Evolutionary conservation across 2,113 vertebrate species (phyloP).

Genomic region (Rhineura floridana): DNA sequence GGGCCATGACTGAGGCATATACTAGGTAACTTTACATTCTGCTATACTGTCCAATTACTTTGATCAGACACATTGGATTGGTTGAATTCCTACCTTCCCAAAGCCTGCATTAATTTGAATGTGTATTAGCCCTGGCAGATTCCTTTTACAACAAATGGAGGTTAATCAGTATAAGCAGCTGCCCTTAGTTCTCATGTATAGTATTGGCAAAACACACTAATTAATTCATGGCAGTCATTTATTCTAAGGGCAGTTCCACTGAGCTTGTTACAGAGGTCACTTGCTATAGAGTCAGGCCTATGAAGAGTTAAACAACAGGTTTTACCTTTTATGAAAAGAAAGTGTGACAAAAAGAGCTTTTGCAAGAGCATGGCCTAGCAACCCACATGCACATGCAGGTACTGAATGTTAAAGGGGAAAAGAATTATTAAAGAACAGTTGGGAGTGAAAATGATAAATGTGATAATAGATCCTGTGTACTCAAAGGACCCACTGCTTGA

Average conservation of each 20-base stretch:
- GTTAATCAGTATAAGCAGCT: background rate
- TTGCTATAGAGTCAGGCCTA: fast-evolving
- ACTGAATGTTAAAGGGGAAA: slow-evolving; percentile 18
- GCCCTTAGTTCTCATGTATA: background rate
- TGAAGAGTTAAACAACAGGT: background rate
- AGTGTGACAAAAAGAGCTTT: slow-evolving; percentile 10
- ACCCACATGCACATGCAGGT: slow-evolving; percentile 18
- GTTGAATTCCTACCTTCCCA: background rate
- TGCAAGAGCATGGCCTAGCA: background rate
- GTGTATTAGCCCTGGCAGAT: background rate
- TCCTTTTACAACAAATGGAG: background rate
- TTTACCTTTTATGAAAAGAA: slow-evolving; percentile 25
- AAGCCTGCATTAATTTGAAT: background rate
- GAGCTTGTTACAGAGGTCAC: fast-evolving
- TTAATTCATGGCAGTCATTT: background rate
- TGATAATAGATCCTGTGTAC: slow-evolving; percentile 42
- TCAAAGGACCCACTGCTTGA: slow-evolving; percentile 52
- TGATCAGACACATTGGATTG: background rate
- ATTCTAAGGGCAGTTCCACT: background rate
- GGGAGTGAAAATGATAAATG: slow-evolving; percentile 58
- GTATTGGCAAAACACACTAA: no score
- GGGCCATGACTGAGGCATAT: background rate
- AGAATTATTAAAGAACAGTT: slow-evolving; percentile 38
- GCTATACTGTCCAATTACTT: background rate
- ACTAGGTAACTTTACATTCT: background rate